Conservation (phyloP, 2,797 vertebrate species). For the Bovichtus diacanthus region DNA sequence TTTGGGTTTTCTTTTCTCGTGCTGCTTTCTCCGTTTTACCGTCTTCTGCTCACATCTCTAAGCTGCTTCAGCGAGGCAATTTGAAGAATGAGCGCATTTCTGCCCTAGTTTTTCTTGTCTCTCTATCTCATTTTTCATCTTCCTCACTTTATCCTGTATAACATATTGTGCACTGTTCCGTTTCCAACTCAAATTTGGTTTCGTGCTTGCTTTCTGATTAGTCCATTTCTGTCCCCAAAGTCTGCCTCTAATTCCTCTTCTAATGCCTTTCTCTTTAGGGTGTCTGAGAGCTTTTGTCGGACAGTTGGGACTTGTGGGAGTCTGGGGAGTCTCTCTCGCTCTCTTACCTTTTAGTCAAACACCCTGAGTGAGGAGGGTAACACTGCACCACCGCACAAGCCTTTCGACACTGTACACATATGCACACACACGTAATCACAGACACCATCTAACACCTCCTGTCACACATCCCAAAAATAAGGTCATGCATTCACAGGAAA, state of each 20-base stretch:
- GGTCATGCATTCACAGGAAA: slow-evolving; percentile 48
- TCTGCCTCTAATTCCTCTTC: slow-evolving; percentile 7
- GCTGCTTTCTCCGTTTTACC: slow-evolving; percentile 28
- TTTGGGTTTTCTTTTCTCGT: neutral
- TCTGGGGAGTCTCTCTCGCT: slow-evolving; percentile 44
- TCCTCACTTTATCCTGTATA: neutral
- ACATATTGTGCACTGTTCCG: slow-evolving; percentile 6
- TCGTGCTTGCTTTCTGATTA: neutral
- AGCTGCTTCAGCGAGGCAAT: slow-evolving; percentile 23
- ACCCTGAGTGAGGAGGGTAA: slow-evolving; percentile 53
- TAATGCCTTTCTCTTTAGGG: slow-evolving; percentile 13
- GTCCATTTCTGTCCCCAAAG: slow-evolving; percentile 9
- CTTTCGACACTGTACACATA: slow-evolving; percentile 5
- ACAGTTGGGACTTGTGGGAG: slow-evolving; percentile 30
- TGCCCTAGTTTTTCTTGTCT: slow-evolving; percentile 42
- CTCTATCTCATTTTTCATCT: slow-evolving; percentile 25
- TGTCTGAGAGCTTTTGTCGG: slow-evolving; percentile 33
- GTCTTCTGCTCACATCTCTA: slow-evolving; percentile 19
- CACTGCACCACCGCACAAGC: slow-evolving; percentile 34
- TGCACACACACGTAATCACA: slow-evolving; percentile 21
- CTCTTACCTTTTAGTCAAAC: slow-evolving; percentile 57
- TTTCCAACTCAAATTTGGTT: slow-evolving; percentile 10
- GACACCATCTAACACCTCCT: slow-evolving; percentile 29
- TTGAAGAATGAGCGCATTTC: slow-evolving; percentile 35
- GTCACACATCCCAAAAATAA: slow-evolving; percentile 49